A percentile compares a stretch with the other conserved stretches of the same genome.
Conservation (phyloP, 2,797 vertebrate genomes). For the Spea hammondii region DNA sequence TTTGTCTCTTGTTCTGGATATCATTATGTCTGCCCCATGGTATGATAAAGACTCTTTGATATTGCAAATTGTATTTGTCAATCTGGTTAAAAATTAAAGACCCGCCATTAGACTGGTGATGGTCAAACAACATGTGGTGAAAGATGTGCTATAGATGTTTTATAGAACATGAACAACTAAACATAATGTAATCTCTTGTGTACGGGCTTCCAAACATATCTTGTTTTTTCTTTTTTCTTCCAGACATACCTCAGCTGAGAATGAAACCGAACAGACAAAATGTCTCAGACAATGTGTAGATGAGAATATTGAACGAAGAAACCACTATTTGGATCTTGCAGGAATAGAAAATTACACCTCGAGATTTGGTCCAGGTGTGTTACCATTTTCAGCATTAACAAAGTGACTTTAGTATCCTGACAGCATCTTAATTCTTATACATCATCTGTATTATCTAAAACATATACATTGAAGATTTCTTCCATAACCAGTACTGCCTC, state of each 20-base stretch:
- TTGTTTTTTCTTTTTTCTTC: slow-evolving; percentile 34
- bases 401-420: too few relatives aligned
- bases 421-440: neutral
- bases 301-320: slow-evolving; percentile 98
- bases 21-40: too few relatives aligned
- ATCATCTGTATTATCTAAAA: neutral
- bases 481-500: too few relatives aligned
- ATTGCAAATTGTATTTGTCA: slow-evolving; percentile 6
- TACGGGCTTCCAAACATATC: slow-evolving; percentile 34
- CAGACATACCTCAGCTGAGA: slow-evolving; percentile 84
- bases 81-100: slow-evolving; percentile 13
- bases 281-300: slow-evolving; percentile 92
- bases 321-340: slow-evolving; percentile 98
- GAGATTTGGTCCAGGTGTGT: slow-evolving; percentile 87
- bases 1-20: too few relatives aligned
- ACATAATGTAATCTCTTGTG: slow-evolving; percentile 41
- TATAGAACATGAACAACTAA: slow-evolving; percentile 24
- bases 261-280: slow-evolving; percentile 76
- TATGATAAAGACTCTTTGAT: neutral
- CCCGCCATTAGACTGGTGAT: slow-evolving; percentile 12
- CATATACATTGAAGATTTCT: neutral
- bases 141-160: slow-evolving; percentile 15
- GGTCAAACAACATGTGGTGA: slow-evolving; percentile 6
- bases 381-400: neutral
- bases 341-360: slow-evolving; percentile 98